A percentile compares a stretch with the other conserved stretches of the same genome.
phyloP scores from a whole-genome alignment of 1,140 invertebrate genomes.

The Cydia pomonella region DNA sequence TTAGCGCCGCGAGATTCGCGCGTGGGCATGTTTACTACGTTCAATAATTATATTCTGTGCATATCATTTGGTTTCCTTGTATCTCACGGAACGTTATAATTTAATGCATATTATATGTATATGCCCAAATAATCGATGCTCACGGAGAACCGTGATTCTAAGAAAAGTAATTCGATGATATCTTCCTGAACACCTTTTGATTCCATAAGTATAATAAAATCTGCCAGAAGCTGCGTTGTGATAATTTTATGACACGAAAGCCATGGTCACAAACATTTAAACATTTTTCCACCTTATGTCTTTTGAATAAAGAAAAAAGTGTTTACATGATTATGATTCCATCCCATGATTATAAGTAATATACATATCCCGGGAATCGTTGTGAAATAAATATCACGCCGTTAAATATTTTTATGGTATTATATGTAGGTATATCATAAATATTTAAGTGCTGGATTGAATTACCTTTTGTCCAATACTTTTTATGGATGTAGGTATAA shows the following conservation, averaged over 20 bases:
- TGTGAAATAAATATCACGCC: background rate
- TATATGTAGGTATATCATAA: background rate
- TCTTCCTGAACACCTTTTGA: slow-evolving; percentile 1
- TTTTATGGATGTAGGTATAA: background rate
- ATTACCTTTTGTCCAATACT: background rate
- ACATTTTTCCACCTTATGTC: background rate
- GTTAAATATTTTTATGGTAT: slow-evolving; percentile 1
- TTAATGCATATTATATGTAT: background rate
- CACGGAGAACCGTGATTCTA: slow-evolving; percentile 6
- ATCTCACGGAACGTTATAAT: slow-evolving; percentile 11
- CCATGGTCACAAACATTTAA: background rate
- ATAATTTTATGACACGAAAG: slow-evolving; percentile 29
- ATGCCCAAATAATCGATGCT: background rate
- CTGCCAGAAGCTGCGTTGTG: background rate
- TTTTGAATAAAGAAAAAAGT: background rate
- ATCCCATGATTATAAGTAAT: background rate
- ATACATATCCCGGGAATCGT: background rate
- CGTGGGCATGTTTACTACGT: background rate
- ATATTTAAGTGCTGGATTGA: background rate
- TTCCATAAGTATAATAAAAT: slow-evolving; percentile 19
- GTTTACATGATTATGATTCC: background rate
- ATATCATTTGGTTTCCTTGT: slow-evolving; percentile 23
- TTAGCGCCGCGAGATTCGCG: background rate
- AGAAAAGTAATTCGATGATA: slow-evolving; percentile 19
- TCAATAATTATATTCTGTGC: background rate